These are phyloP conservation scores for Amaurobius ferox DNA, from an alignment of 2,888 invertebrate genomes.

Conservation along the genomic window DNA sequence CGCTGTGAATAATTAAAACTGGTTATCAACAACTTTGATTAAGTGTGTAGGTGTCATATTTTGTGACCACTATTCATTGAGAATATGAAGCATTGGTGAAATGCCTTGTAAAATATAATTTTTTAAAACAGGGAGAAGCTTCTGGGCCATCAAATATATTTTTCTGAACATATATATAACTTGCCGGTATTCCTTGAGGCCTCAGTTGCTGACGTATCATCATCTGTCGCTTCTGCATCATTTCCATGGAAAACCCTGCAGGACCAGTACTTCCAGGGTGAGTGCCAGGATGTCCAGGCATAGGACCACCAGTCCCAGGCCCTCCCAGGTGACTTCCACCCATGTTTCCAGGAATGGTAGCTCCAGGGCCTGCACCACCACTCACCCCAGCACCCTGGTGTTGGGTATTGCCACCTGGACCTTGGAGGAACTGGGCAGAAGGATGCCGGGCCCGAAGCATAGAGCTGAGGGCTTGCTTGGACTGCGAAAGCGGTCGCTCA, in stretches of 20 bases:
- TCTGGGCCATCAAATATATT: no score
- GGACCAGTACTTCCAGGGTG: constrained; percentile 54
- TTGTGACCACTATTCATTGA: no score
- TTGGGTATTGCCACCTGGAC: constrained; percentile 48
- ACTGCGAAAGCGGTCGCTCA: constrained; percentile 80
- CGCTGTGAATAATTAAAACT: no score
- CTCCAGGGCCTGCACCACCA: constrained; percentile 30
- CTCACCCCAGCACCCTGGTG: constrained; percentile 38
- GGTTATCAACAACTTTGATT: no score
- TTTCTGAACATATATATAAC: constrained; percentile 1
- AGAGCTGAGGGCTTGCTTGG: constrained; percentile 89
- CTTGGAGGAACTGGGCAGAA: constrained; percentile 64
- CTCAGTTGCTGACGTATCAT: constrained; percentile 42
- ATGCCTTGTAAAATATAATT: neutral
- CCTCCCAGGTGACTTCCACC: constrained; percentile 42
- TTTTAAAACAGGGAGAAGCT: neutral
- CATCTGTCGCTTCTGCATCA: constrained; percentile 69
- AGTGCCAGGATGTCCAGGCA: constrained; percentile 57
- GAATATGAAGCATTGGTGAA: neutral
- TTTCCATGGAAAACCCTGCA: constrained; percentile 62
- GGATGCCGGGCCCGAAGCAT: constrained; percentile 89
- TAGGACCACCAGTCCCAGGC: constrained; percentile 51
- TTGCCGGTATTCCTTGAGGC: constrained; percentile 70
- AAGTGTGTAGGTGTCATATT: no score
- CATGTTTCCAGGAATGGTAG: constrained; percentile 49